These are phyloP conservation scores for Pelagia noctiluca DNA, from an alignment of 30 jellyfish, hydroid and myxozoan species.

Conservation along the genomic window DNA sequence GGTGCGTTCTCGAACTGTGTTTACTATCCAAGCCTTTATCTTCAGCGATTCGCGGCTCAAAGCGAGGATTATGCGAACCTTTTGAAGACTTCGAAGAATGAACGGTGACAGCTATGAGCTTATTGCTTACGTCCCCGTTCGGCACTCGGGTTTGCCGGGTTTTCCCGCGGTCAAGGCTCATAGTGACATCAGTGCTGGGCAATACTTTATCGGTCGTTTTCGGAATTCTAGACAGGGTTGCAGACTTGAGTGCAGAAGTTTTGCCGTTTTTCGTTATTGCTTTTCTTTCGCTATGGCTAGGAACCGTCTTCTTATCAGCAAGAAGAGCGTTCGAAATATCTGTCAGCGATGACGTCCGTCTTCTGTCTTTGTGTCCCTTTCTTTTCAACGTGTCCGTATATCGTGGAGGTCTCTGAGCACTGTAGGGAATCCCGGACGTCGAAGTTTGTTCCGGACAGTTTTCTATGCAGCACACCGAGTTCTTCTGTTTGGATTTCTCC, in stretches of 20 bases:
- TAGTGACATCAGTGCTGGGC: conserved; percentile 2
- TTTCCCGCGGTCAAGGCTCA: conserved; percentile 27
- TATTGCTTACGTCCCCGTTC: conserved; percentile 7
- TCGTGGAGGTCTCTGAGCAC: conserved; percentile 60
- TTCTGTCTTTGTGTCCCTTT: conserved; percentile 26
- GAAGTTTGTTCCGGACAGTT: conserved; percentile 51
- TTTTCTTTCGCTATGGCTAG: not conserved
- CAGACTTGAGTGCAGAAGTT: not conserved
- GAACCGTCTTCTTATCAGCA: not conserved
- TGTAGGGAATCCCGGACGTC: conserved; percentile 52
- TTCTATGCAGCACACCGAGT: conserved; percentile 57
- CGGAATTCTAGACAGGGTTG: conserved; percentile 37
- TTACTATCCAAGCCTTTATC: not conserved
- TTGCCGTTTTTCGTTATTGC: not conserved
- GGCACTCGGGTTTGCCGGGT: conserved; percentile 18
- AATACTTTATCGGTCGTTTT: conserved; percentile 25
- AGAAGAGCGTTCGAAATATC: not conserved
- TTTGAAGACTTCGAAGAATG: conserved; percentile 44
- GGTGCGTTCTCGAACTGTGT: not conserved
- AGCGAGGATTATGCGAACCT: conserved; percentile 41
- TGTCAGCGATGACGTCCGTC: conserved; percentile 44
- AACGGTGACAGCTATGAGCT: conserved; percentile 68
- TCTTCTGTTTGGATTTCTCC: conserved; percentile 59
- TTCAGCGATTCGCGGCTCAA: conserved; percentile 22
- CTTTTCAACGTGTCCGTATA: conserved; percentile 47